Evolutionary conservation across 2,888 invertebrate species (phyloP), one percentile per base, ranked within the genome.

Genomic region (Adelognathus sp.): DNA sequence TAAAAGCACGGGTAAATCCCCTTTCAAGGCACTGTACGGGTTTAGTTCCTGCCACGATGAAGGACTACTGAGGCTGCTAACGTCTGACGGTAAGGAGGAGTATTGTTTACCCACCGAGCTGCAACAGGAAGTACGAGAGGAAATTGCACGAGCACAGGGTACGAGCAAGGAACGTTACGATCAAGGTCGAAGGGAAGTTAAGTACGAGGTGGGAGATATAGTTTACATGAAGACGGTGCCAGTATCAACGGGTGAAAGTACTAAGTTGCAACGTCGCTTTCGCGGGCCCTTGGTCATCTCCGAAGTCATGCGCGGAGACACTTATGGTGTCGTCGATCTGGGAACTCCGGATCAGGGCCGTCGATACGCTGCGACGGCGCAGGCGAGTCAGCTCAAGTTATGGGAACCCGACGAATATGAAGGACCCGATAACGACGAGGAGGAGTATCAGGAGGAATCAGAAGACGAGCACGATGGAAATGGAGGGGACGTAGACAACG

Each of bases 1-100:
- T 52, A 76, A 82, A 52, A 79, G 75, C 11, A 82, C 81, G 4
- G 61, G 74, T 1, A 69, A 71, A 36, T 71, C 74, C 9, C 82
- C 82, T n/a, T 81, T 73, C 27, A 73, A 77, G 36, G 18, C 66
- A 14, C 33, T 81, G 50, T 71, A 67, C 60, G 81, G 81, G 0
- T 79, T 67, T n/a, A 18, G 9, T 1, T 29, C 69, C 5, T 16
- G 29, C 3, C 29, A 24, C 27, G 39, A 61, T 4, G 61, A 61
- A 21, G 61, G 63, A 3, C 5, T 16, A 0, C 6, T 72, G 16
- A 29, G 63, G 0, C 9, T 29, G 1, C 33, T 46, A 1, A 46
- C 31, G 1, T 11, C 29, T 1, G 31, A 29, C 9, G 44, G 9
- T n/a, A 46, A 46, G 6, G 9, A 64, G 0, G 18, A 21, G 11